Base-by-base conservation (phyloP, 2,113 vertebrate species). In the Alouatta palliata region DNA sequence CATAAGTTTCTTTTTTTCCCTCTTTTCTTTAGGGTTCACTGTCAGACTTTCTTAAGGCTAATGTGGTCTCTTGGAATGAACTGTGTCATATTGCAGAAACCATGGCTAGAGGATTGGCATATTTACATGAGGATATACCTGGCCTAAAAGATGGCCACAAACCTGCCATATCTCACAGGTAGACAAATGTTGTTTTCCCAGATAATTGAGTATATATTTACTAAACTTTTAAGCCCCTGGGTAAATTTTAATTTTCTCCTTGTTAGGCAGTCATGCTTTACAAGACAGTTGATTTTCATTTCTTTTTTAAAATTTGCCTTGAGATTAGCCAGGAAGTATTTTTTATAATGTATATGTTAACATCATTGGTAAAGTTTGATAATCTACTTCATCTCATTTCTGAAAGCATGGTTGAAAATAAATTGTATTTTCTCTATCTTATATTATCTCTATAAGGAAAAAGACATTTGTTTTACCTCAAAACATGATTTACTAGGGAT, bases 91-190 rank as follows among this genome's bases (percentile, higher is more conserved):
- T 99, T 8, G 98, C 99, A 49, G 99, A 99, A 98, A 99, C 99
- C 1, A 99, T 99, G 98, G 99, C 99, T 8, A 98, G 99, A 58
- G 99, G 99, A 95, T 98, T 99, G 97, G 99, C 99, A n/a, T 99
- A 99, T 95, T 99, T 99, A 80, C 99, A 99, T 43, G 99, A 99
- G 97, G 99, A 99, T 96, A 99, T 99, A 97, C 99, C 99, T 2
- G 99, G 99, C 83, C 99, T 99, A 87, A 99, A 99, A 97, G 99
- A 99, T 0, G 99, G 99, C 49, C 99, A 99, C 96, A 99, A 99
- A 97, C 99, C 99, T 1, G 99, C 99, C 96, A 98, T 99, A 77
- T 99, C 99, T 35, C 99, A 99, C 98, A 99, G 99, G 99, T 99
- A 97, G 23, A 47, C 85, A 91, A 91, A 66, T 84, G n/a, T 94